Evolutionary conservation across 1,140 invertebrate species (phyloP).

Genomic region (Bombus superbus): DNA sequence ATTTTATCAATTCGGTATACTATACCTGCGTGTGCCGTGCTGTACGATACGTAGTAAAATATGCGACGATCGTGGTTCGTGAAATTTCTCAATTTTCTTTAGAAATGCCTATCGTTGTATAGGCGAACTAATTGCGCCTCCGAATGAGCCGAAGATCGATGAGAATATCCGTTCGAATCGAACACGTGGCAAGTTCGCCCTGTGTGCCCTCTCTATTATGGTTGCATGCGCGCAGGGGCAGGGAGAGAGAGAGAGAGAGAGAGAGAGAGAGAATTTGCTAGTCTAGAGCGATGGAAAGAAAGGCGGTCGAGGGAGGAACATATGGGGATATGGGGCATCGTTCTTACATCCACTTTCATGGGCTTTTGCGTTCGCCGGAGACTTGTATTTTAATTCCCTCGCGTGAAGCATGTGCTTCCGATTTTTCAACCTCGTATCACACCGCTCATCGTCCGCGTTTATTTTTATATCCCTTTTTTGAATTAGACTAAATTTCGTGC

Average conservation of each 20-base stretch:
- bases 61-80: too few relatives aligned
- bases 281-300: slow-evolving; percentile 7
- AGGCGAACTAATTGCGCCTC: background rate
- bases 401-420: slow-evolving; percentile 23
- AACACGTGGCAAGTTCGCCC: slow-evolving; percentile 38
- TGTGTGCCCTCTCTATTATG: background rate
- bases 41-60: too few relatives aligned
- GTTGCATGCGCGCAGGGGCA: background rate
- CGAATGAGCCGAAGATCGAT: slow-evolving; percentile 12
- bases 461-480: slow-evolving; percentile 22
- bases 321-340: slow-evolving; percentile 20
- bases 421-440: slow-evolving; percentile 6
- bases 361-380: slow-evolving; percentile 13
- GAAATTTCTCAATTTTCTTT: background rate
- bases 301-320: slow-evolving; percentile 29
- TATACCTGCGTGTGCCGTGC: too few relatives aligned
- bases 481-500: slow-evolving; percentile 6
- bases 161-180: slow-evolving; percentile 21
- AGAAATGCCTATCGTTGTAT: background rate
- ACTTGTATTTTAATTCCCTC: slow-evolving; percentile 23
- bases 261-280: background rate
- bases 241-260: background rate
- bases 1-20: too few relatives aligned
- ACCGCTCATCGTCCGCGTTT: background rate
- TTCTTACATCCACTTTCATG: slow-evolving; percentile 47